phyloP scores from a whole-genome alignment of 2,113 vertebrate species.

The Mustelus asterias region DNA sequence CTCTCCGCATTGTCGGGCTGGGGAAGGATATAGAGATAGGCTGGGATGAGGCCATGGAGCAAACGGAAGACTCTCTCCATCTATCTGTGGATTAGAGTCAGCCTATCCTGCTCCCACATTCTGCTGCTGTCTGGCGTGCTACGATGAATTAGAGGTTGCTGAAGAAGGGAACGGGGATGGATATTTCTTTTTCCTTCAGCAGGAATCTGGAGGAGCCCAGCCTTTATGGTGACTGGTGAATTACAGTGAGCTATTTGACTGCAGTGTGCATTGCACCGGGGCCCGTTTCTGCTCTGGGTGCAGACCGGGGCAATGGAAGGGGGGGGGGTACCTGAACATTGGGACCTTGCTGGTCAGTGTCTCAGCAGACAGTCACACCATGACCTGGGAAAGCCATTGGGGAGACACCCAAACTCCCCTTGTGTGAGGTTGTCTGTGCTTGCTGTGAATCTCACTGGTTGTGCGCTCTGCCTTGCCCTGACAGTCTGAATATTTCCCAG shows the following conservation, averaged over 20 bases:
- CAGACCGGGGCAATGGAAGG: background rate
- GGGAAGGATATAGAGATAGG: background rate
- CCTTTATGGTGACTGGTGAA: no score
- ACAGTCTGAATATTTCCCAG: no score
- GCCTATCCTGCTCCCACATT: background rate
- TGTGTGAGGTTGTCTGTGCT: no score
- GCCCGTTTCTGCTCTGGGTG: background rate
- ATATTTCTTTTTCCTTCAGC: background rate
- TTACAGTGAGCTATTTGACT: background rate
- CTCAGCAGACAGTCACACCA: no score
- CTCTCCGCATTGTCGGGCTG: background rate
- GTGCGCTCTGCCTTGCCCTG: no score
- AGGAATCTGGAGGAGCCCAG: no score
- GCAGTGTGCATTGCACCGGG: background rate
- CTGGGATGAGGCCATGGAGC: background rate
- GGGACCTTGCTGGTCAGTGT: no score
- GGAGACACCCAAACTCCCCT: no score
- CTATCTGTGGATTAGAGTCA: background rate
- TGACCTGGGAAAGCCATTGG: no score
- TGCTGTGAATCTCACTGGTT: no score
- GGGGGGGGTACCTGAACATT: background rate
- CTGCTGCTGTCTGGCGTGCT: background rate
- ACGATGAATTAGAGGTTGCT: no score
- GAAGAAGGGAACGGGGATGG: background rate
- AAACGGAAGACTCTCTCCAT: background rate